These are phyloP conservation scores for Cochlearius cochlearius DNA, from an alignment of 2,113 vertebrate species.

Conservation along the genomic window DNA sequence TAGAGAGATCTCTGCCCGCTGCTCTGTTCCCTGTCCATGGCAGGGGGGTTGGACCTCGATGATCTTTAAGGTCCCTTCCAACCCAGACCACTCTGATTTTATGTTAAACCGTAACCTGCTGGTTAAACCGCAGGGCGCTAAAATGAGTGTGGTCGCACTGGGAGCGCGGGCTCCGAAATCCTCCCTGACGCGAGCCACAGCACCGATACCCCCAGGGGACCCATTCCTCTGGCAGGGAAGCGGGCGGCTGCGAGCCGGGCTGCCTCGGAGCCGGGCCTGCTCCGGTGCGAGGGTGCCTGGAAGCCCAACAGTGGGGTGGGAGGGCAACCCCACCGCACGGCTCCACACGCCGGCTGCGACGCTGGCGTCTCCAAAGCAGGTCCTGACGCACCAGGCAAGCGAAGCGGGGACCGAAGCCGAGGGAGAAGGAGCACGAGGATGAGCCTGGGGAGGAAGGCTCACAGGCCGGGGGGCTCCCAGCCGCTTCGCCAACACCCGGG, in stretches of 20 bases:
- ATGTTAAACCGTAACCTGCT: not conserved
- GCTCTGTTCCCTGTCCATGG: not conserved
- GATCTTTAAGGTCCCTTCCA: too few relatives aligned
- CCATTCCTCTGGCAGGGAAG: not conserved
- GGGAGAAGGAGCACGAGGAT: accelerated
- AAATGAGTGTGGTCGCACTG: accelerated
- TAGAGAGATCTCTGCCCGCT: not conserved
- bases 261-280: not conserved
- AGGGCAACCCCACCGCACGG: accelerated
- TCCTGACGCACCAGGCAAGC: accelerated
- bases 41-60: too few relatives aligned
- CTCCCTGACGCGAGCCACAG: not conserved
- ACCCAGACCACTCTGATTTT: too few relatives aligned
- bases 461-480: accelerated
- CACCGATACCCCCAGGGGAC: accelerated
- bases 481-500: accelerated
- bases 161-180: accelerated
- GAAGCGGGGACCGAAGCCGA: accelerated
- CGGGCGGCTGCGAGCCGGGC: accelerated
- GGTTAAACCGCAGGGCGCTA: not conserved
- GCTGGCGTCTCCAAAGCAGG: not conserved
- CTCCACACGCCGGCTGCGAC: accelerated
- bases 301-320: accelerated
- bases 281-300: accelerated
- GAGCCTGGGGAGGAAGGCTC: too few relatives aligned